Conservation (phyloP, 2,888 invertebrate species). For the Melipona bicolor region DNA sequence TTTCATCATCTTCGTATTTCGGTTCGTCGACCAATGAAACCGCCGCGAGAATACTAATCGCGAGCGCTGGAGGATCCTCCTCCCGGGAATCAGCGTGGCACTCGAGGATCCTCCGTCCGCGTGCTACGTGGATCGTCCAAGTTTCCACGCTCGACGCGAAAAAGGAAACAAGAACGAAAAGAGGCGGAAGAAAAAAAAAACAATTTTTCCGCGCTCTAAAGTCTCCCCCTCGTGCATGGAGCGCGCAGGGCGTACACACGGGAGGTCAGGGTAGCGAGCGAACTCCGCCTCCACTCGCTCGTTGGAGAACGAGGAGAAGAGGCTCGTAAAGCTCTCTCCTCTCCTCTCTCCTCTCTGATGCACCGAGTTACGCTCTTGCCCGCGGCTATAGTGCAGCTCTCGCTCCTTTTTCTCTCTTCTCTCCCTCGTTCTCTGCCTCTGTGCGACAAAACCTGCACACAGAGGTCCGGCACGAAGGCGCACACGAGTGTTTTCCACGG, state of each 20-base stretch:
- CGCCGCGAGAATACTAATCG: slow-evolving; percentile 2
- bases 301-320: slow-evolving; percentile 23
- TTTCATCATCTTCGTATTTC: no score
- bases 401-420: neutral
- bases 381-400: slow-evolving; percentile 6
- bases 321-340: slow-evolving; percentile 54
- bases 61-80: neutral
- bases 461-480: slow-evolving; percentile 34
- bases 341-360: slow-evolving; percentile 31
- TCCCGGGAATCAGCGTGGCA: no score
- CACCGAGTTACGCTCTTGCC: slow-evolving; percentile 29
- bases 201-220: slow-evolving; percentile 39
- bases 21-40: no score
- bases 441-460: neutral
- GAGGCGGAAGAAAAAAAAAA: neutral
- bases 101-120: neutral
- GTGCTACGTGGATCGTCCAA: slow-evolving; percentile 24
- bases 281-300: slow-evolving; percentile 38
- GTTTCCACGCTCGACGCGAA: neutral
- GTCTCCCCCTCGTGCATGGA: neutral
- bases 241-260: neutral
- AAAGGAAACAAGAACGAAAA: neutral
- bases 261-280: slow-evolving; percentile 58
- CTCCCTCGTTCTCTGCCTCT: neutral
- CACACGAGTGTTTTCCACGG: slow-evolving; percentile 59